These are phyloP conservation scores for Eurytoma californica DNA, from an alignment of 2,888 invertebrate genomes.

Conservation along the genomic window DNA sequence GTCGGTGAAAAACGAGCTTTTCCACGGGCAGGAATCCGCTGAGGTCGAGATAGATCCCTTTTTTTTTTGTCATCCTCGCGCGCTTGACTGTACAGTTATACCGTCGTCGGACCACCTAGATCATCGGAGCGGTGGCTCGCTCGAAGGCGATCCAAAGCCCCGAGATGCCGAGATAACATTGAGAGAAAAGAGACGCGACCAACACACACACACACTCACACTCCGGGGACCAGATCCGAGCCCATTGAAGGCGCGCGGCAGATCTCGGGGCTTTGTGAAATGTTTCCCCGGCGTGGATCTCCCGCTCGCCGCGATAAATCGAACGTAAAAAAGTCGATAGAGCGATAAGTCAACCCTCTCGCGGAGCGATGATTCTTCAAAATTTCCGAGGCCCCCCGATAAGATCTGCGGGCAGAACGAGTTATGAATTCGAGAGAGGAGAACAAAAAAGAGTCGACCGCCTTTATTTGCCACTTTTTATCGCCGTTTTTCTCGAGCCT, in stretches of 20 bases:
- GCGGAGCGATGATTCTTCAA: no score
- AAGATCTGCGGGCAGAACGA: no score
- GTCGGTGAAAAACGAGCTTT: no score
- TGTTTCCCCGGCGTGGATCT: background rate
- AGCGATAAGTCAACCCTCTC: no score
- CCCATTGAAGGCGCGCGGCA: background rate
- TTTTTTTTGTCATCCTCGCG: background rate
- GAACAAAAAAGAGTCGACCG: no score
- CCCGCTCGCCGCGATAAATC: background rate
- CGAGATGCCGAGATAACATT: slow-evolving; percentile 40
- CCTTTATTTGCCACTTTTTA: no score
- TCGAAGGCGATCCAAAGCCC: background rate
- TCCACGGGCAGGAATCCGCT: no score
- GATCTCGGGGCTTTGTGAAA: background rate
- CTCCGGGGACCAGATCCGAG: slow-evolving; percentile 4
- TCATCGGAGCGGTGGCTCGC: background rate
- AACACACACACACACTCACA: background rate
- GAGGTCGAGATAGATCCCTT: no score
- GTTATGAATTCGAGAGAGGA: no score
- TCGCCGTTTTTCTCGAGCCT: no score
- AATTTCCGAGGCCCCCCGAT: no score
- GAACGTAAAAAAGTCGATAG: no score
- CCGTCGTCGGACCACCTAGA: slow-evolving; percentile 8
- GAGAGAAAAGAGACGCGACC: slow-evolving; percentile 3
- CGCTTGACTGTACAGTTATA: background rate